A percentile compares a stretch with the other conserved stretches of the same genome.
Evolutionary conservation across 2,888 invertebrate species (phyloP).

Genomic region (Rambutsinella grinnellia): DNA sequence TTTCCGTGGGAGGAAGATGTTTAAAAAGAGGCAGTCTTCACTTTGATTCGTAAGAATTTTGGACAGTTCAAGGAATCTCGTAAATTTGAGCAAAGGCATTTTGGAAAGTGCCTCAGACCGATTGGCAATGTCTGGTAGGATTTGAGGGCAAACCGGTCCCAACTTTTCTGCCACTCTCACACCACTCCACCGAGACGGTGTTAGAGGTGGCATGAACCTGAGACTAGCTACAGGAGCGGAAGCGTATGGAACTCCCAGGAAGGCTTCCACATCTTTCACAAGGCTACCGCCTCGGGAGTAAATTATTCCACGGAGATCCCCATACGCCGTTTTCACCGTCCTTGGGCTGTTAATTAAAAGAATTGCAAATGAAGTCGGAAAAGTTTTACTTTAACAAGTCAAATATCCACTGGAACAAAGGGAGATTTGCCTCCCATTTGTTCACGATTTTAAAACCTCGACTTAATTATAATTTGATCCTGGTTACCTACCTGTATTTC

Average conservation of each 20-base stretch:
- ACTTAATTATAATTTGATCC: not conserved
- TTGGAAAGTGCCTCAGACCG: constrained; percentile 64
- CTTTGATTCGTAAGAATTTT: constrained; percentile 64
- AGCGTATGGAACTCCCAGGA: constrained; percentile 84
- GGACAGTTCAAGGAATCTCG: constrained; percentile 63
- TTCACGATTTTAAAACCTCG: not conserved
- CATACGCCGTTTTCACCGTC: constrained; percentile 65
- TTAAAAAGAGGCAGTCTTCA: constrained; percentile 66
- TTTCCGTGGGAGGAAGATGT: constrained; percentile 57
- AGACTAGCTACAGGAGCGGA: constrained; percentile 90
- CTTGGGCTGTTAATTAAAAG: constrained; percentile 58
- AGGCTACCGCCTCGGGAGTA: constrained; percentile 63
- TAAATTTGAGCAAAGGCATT: constrained; percentile 67
- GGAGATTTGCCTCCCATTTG: not conserved
- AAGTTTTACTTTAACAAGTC: too few species aligned
- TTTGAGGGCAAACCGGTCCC: constrained; percentile 93
- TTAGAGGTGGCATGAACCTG: constrained; percentile 96
- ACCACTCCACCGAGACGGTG: constrained; percentile 91
- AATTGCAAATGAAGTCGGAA: constrained; percentile 1
- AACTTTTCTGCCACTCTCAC: constrained; percentile 89
- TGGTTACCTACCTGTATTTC: constrained; percentile 63
- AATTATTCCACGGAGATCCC: constrained; percentile 64
- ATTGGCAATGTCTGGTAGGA: constrained; percentile 79
- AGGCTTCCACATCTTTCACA: constrained; percentile 65
- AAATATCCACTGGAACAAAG: not conserved